A percentile compares a stretch with the other conserved stretches of the same genome.
phyloP scores from a whole-genome alignment of 1,140 invertebrate genomes.

The Philotrypesis tridentata region DNA sequence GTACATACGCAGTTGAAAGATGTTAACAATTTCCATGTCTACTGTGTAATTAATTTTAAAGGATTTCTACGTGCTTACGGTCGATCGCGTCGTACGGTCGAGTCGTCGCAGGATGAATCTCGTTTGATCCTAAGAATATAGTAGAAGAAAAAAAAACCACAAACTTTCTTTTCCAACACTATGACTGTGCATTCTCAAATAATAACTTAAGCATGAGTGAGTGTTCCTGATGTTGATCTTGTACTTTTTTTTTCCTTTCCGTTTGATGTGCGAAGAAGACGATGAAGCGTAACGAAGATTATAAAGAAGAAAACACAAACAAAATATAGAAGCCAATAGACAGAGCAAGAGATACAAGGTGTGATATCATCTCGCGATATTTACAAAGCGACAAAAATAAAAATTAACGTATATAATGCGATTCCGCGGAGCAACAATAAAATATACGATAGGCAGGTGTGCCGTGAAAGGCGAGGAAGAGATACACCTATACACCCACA shows the following conservation, averaged over 20 bases:
- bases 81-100: background rate
- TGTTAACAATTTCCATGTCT: slow-evolving; percentile 13
- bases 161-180: slow-evolving; percentile 24
- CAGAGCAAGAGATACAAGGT: slow-evolving; percentile 31
- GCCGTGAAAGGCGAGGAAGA: background rate
- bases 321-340: slow-evolving; percentile 16
- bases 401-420: background rate
- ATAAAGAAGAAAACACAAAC: background rate
- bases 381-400: background rate
- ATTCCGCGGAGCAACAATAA: slow-evolving; percentile 2
- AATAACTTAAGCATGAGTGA: slow-evolving; percentile 34
- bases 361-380: slow-evolving; percentile 43
- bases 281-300: background rate
- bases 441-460: background rate
- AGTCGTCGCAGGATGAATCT: slow-evolving; percentile 12
- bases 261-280: background rate
- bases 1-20: background rate
- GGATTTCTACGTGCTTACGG: background rate
- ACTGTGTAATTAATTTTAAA: slow-evolving; percentile 17
- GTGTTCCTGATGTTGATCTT: background rate
- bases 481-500: background rate
- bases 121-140: background rate
- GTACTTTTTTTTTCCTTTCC: background rate
- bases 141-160: background rate
- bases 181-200: slow-evolving; percentile 37